These are phyloP conservation scores for Nycticryphes semicollaris DNA, from an alignment of 2,113 vertebrate genomes.

Conservation along the genomic window DNA sequence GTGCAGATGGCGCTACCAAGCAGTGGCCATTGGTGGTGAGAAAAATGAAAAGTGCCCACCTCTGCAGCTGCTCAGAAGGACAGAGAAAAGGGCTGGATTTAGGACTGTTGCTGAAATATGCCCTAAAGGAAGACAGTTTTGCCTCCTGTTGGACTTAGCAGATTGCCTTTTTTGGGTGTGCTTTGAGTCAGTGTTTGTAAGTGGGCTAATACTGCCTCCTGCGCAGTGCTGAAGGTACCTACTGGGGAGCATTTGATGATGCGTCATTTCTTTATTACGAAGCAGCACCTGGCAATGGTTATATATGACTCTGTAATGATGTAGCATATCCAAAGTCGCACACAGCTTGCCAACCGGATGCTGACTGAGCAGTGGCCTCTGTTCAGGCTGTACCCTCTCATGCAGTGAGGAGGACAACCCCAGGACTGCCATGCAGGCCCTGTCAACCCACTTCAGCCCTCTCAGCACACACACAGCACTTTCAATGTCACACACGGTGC, in stretches of 20 bases:
- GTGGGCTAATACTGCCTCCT: not conserved
- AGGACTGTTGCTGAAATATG: not conserved
- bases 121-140: not conserved
- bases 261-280: not conserved
- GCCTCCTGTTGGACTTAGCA: not conserved
- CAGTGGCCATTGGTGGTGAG: not conserved
- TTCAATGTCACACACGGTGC: accelerated
- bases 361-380: not conserved
- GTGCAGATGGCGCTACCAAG: too few species aligned
- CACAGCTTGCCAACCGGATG: not conserved
- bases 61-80: not conserved
- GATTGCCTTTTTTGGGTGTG: not conserved
- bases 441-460: not conserved
- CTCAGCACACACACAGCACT: not conserved
- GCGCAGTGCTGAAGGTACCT: not conserved
- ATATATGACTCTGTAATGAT: not conserved
- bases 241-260: not conserved
- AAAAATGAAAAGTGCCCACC: not conserved
- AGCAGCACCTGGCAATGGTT: not conserved
- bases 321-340: too few species aligned
- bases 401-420: accelerated
- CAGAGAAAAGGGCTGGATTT: not conserved
- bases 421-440: not conserved
- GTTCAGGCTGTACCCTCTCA: not conserved
- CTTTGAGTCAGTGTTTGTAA: not conserved